Percentiles rank a stretch among this genome's conserved stretches.
phyloP scores from a whole-genome alignment of 2,113 vertebrate genomes.

The Crocuta crocuta region DNA sequence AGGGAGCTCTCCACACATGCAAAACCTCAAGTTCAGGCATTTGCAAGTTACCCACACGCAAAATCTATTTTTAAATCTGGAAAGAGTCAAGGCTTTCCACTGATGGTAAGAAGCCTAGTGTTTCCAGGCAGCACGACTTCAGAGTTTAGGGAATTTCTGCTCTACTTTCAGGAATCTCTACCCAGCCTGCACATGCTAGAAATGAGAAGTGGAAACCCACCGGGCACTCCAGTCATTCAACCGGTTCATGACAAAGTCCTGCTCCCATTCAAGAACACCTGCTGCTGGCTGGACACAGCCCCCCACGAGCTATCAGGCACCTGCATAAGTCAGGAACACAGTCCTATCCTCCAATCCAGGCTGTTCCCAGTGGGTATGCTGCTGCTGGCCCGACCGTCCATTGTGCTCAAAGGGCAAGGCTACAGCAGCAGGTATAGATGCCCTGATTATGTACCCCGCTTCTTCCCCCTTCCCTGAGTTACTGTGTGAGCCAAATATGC shows the following conservation, averaged over 20 bases:
- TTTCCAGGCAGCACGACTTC: not conserved
- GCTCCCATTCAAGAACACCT: not conserved
- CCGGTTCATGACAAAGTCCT: not conserved
- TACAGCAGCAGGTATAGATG: not conserved
- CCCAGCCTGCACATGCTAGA: not conserved
- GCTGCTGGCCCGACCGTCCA: not conserved
- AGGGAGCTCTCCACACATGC: not conserved
- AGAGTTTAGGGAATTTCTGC: not conserved
- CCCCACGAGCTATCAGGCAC: not conserved
- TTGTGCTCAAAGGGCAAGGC: not conserved
- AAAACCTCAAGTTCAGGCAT: slow-evolving; percentile 61
- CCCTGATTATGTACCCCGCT: not conserved
- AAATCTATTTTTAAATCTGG: slow-evolving; percentile 54
- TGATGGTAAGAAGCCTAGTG: not conserved
- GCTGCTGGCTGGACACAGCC: not conserved
- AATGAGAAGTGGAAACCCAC: not conserved
- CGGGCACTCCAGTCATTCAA: not conserved
- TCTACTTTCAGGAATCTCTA: not conserved
- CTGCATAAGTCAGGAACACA: not conserved
- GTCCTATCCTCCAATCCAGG: not conserved
- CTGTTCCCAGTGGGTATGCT: not conserved
- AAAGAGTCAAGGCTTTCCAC: slow-evolving; percentile 3
- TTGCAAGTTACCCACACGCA: slow-evolving; percentile 37
- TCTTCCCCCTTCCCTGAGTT: not conserved
- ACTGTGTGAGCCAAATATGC: not conserved